phyloP scores from a whole-genome alignment of 2,888 invertebrate species.

The Melanotus villosus region DNA sequence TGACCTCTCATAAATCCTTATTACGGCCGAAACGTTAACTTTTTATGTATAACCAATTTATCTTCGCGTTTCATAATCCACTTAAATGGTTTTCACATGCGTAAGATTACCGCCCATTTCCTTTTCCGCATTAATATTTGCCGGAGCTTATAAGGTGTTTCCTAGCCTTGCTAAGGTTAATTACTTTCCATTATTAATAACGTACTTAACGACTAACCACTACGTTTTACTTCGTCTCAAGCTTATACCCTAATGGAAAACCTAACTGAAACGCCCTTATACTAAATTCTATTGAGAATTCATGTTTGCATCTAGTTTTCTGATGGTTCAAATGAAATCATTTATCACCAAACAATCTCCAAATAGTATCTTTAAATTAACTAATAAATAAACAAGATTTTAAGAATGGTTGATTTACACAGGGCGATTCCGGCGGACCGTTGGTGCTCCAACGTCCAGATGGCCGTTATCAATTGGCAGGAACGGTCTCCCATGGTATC shows the following conservation, averaged over 20 bases:
- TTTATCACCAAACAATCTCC: too few species aligned
- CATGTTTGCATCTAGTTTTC: too few species aligned
- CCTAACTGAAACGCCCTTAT: too few species aligned
- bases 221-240: background rate
- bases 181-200: constrained; percentile 22
- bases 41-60: too few species aligned
- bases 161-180: constrained; percentile 23
- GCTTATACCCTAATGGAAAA: background rate
- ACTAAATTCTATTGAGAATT: too few species aligned
- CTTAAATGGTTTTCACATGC: background rate
- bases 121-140: constrained; percentile 17
- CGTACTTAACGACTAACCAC: constrained; percentile 9
- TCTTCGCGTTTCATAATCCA: constrained; percentile 6
- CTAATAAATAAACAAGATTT: too few species aligned
- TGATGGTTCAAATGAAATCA: too few species aligned
- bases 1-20: too few species aligned
- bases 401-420: constrained; percentile 39
- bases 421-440: constrained; percentile 96
- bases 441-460: constrained; percentile 86
- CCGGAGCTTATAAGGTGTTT: constrained; percentile 4
- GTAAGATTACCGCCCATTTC: constrained; percentile 17
- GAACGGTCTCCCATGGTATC: constrained; percentile 95
- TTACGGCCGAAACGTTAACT: too few species aligned
- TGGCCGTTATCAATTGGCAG: constrained; percentile 89
- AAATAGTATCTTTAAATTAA: too few species aligned